A percentile compares a stretch with the other conserved stretches of the same genome.
Conservation (phyloP, 2,113 vertebrate genomes). For the Taxidea taxus region DNA sequence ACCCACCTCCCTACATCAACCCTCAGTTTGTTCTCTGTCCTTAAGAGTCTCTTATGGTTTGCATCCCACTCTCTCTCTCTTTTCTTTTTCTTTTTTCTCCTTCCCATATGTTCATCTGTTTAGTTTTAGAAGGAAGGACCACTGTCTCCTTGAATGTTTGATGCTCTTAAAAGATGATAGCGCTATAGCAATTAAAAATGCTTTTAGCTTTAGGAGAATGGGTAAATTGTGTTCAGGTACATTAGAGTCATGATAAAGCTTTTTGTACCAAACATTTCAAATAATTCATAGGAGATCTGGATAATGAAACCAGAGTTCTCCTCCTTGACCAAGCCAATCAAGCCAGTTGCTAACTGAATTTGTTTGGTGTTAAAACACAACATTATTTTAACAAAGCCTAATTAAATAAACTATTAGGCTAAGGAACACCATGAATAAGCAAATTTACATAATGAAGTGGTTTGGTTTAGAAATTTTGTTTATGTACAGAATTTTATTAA, state of each 20-base stretch:
- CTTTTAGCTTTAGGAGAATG: neutral
- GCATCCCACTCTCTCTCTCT: neutral
- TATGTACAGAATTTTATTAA: slow-evolving; percentile 47
- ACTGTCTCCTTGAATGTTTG: neutral
- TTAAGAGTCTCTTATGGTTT: neutral
- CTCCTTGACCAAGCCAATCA: neutral
- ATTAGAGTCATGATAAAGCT: neutral
- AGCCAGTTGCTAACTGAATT: slow-evolving; percentile 23
- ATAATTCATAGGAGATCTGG: neutral
- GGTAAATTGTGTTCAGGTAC: neutral
- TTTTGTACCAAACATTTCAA: neutral
- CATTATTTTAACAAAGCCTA: neutral
- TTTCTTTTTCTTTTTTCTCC: neutral
- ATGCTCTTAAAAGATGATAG: slow-evolving; percentile 17
- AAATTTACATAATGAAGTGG: slow-evolving; percentile 41
- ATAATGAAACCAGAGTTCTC: neutral
- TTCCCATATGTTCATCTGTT: neutral
- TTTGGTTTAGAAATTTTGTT: slow-evolving; percentile 24
- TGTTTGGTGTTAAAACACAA: neutral
- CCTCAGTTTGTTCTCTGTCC: neutral
- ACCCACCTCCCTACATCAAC: neutral
- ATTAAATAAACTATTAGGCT: slow-evolving; percentile 44
- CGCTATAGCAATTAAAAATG: slow-evolving; percentile 24
- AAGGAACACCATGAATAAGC: slow-evolving; percentile 8
- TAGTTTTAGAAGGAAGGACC: neutral